These are phyloP conservation scores for Aspidiotus destructor DNA, from an alignment of 2,888 invertebrate genomes.

Conservation along the genomic window DNA sequence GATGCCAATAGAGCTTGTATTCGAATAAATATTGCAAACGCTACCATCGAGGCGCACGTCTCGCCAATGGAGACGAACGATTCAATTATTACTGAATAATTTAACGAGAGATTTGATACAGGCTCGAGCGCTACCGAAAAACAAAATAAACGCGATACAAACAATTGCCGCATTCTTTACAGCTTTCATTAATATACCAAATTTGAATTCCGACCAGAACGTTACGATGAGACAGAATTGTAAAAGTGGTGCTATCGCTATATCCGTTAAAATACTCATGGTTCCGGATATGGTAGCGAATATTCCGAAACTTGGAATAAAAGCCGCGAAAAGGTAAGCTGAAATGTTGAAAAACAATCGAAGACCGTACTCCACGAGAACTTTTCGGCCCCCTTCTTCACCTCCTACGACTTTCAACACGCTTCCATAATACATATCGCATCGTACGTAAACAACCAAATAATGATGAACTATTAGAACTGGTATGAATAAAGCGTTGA, in stretches of 20 bases:
- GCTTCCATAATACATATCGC: conserved; percentile 8
- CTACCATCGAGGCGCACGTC: too few relatives aligned
- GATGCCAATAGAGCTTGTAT: too few relatives aligned
- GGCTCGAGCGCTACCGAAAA: not conserved
- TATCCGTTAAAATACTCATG: conserved; percentile 11
- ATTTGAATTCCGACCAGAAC: not conserved
- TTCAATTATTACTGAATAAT: too few relatives aligned
- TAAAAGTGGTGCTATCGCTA: conserved; percentile 11
- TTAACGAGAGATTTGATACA: not conserved
- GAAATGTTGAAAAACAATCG: not conserved
- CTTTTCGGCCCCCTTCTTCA: not conserved
- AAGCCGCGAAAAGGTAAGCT: conserved; percentile 4
- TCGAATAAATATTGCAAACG: too few relatives aligned
- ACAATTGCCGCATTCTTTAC: not conserved
- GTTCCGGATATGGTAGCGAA: not conserved
- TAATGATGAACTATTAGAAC: conserved; percentile 2
- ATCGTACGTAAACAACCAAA: conserved; percentile 6
- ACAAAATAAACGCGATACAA: not conserved
- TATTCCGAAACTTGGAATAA: conserved; percentile 7
- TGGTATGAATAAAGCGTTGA: not conserved
- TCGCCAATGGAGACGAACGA: too few relatives aligned
- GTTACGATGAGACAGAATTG: not conserved
- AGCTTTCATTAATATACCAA: too few relatives aligned
- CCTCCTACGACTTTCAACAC: not conserved
- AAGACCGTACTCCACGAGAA: not conserved